Evolutionary conservation across 2,113 vertebrate genomes (phyloP), one percentile per base, ranked within the genome.

Genomic region (Phylloscopus whistleri): DNA sequence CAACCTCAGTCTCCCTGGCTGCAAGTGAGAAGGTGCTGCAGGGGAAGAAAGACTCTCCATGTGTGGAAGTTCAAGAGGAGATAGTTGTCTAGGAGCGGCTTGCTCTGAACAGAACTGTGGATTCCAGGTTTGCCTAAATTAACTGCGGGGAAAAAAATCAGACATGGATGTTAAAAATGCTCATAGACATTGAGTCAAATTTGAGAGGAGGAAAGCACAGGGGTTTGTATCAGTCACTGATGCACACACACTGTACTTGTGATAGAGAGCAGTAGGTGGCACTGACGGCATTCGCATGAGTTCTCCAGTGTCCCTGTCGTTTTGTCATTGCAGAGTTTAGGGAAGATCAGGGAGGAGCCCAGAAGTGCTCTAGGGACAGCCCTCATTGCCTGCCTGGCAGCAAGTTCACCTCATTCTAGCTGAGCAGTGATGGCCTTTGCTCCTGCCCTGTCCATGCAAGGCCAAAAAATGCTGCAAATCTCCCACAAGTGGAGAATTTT

Each of bases 191-290:
- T 7, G 51, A 74, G 51, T 16, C 23, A 58, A 18, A 53, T 51
- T 60, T 30, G 48, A 63, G 28, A 62, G 55, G 28, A 85, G 46
- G 37, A n/a, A 31, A 27, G 19, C 44, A 7, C 2, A 2, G 37
- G 13, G 22, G 11, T 77, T 60, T 37, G 60, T 7, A 68, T 56
- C 76, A 60, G 52, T 7, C 52, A 28, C 4, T 27, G 73, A 14
- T 22, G 37, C 27, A 66, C 51, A 30, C 70, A 39, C 28, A 2
- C 16, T 87, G 95, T n/a, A 66, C 53, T 90, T 60, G 4, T 49
- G 35, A 49, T 5, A 44, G 2, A 68, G 33, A 68, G 49, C 97
- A 91, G 87, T 31, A 96, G 96, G 92, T 52, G 95, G 96, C 97
- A 85, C 74, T 94, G 56, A 51, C 4, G 17, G n/a, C 5, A 41